These are phyloP conservation scores for Hemitrygon akajei DNA, from an alignment of 2,797 vertebrate species.

Conservation along the genomic window DNA sequence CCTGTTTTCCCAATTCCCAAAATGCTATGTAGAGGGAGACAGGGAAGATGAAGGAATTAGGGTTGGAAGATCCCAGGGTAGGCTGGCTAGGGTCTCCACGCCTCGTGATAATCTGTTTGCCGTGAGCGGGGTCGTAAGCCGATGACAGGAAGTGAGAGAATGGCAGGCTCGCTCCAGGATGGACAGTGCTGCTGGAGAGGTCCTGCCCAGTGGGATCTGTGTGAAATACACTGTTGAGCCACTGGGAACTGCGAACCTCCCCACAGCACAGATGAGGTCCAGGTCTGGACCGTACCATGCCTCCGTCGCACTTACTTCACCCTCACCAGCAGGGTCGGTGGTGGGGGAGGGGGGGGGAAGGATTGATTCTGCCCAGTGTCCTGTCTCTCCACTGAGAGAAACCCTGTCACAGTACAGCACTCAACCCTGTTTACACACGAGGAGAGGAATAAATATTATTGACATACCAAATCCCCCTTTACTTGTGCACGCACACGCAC, in stretches of 20 bases:
- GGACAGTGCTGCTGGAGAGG: not conserved
- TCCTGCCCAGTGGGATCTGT: not conserved
- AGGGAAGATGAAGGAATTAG: no score
- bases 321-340: no score
- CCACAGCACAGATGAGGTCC: not conserved
- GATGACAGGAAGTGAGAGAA: no score
- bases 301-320: not conserved
- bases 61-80: no score
- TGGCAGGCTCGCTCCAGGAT: no score
- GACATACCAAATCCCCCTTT: not conserved
- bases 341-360: no score
- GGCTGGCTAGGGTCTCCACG: no score
- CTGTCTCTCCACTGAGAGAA: not conserved
- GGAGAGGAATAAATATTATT: not conserved
- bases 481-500: not conserved
- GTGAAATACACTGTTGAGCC: no score
- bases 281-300: not conserved
- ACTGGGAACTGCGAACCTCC: not conserved
- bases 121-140: no score
- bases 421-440: not conserved
- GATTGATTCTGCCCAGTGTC: not conserved
- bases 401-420: not conserved
- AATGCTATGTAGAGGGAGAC: no score
- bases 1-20: no score
- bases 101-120: no score